Conservation (phyloP, 2,113 vertebrate genomes). For the Lagenorhynchus albirostris region DNA sequence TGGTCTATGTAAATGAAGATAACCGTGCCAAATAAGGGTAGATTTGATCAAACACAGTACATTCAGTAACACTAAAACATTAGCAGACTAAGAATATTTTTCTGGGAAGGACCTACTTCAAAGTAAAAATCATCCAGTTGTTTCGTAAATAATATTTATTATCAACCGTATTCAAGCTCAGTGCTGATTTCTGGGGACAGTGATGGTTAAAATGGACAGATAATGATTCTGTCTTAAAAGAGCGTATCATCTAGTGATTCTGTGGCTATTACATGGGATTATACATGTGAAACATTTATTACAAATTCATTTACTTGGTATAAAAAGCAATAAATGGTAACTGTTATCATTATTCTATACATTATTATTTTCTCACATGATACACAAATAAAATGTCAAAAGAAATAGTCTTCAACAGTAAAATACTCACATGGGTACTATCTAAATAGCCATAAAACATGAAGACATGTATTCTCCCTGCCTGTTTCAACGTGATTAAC, state of each 20-base stretch:
- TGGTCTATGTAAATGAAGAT: background rate
- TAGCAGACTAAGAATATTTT: background rate
- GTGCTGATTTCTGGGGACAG: background rate
- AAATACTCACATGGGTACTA: background rate
- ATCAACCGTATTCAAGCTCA: background rate
- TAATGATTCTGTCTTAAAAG: background rate
- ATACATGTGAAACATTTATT: background rate
- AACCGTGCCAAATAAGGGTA: background rate
- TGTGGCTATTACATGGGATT: background rate
- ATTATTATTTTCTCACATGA: background rate
- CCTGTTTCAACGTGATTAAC: background rate
- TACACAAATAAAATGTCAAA: background rate
- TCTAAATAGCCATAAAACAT: background rate
- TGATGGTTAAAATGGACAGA: background rate
- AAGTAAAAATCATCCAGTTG: background rate
- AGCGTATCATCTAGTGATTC: background rate
- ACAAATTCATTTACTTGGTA: background rate
- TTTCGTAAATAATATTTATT: background rate
- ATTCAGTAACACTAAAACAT: conserved; percentile 27
- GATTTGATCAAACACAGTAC: background rate
- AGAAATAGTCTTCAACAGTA: background rate
- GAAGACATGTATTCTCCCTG: background rate
- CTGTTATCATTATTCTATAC: background rate
- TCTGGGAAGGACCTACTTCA: background rate
- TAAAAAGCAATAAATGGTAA: background rate